Evolutionary conservation across 2,797 vertebrate genomes (phyloP).

Genomic region (Ceryle rudis): DNA sequence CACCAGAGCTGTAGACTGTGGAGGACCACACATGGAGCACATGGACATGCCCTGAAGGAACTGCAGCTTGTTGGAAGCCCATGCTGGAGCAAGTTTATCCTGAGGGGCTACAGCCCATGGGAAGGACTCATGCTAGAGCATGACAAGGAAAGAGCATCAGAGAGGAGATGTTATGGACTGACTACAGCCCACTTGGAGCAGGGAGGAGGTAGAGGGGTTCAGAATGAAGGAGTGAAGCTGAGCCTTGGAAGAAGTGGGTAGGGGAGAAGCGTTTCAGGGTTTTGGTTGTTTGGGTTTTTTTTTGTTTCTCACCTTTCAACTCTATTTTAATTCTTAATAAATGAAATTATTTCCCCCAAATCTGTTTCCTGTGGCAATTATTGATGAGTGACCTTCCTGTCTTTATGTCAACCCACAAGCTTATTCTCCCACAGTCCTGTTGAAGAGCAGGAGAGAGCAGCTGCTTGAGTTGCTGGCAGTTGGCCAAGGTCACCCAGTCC

Average conservation of each 20-base stretch:
- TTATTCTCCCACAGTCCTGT: rapidly evolving
- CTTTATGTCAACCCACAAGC: background rate
- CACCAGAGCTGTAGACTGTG: background rate
- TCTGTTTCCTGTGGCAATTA: background rate
- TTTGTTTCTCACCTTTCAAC: background rate
- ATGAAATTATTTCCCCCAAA: background rate
- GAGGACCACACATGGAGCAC: background rate
- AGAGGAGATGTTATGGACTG: background rate
- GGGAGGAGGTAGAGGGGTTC: background rate
- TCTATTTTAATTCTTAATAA: background rate
- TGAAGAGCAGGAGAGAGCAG: background rate
- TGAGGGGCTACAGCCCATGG: background rate
- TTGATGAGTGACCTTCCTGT: background rate
- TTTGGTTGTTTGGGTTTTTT: background rate
- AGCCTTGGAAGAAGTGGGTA: background rate
- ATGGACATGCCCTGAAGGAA: background rate
- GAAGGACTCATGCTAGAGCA: background rate
- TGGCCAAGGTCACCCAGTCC: background rate
- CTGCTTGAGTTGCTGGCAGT: background rate
- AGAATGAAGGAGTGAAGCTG: background rate
- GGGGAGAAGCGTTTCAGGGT: background rate
- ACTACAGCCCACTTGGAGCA: background rate
- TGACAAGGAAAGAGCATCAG: background rate
- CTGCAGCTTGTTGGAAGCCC: background rate
- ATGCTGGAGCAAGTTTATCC: background rate